Evolutionary conservation across 2,797 vertebrate species (phyloP), one percentile per base, ranked within the genome.

Genomic region (Hypotaenidia okinawae): DNA sequence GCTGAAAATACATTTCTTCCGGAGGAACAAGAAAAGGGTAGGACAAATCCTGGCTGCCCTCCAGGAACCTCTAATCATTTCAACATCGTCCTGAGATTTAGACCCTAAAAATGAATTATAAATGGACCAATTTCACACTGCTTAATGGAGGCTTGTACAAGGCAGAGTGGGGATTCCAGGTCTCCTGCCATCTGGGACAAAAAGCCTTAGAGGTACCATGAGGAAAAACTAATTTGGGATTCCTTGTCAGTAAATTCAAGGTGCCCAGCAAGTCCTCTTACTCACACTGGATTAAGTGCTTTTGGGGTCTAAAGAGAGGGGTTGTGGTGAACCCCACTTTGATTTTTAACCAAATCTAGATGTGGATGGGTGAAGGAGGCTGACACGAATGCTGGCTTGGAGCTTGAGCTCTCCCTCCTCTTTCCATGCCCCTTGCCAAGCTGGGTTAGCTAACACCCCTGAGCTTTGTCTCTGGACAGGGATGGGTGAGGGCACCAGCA

Each of bases 51-150:
- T 95, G 92, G 89, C 95, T 74, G 62, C 51, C 41, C 90, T 94
- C 95, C 96, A 94, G 79, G 74, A 76, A 94, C 61, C 84, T 96
- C 49, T 33, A 67, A 35, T 84, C 47, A 64, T 93, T 96, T 94
- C 91, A 84, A 58, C 84, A 84, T 78, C 88, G 87, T 88, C 84
- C 77, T 64, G 70, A 96, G 88, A 97, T 94, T 95, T 78, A 96
- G 92, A 69, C 72, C 86, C 81, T 84, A 80, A 93, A 93, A 96
- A 94, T 95, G 81, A 92, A 90, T 95, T 95, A 94, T 66, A 94
- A 97, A 94, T 87, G 76, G 88, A 62, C 54, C 4, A 2, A 59
- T 94, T 95, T 91, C 82, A 54, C 49, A 58, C 86, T 92, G 76
- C 54, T 93, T 94, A 92, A 86, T 84, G 76, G 85, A 80, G 77